Evolutionary conservation across 2,113 vertebrate genomes (phyloP).

Genomic region (Manacus vitellinus): DNA sequence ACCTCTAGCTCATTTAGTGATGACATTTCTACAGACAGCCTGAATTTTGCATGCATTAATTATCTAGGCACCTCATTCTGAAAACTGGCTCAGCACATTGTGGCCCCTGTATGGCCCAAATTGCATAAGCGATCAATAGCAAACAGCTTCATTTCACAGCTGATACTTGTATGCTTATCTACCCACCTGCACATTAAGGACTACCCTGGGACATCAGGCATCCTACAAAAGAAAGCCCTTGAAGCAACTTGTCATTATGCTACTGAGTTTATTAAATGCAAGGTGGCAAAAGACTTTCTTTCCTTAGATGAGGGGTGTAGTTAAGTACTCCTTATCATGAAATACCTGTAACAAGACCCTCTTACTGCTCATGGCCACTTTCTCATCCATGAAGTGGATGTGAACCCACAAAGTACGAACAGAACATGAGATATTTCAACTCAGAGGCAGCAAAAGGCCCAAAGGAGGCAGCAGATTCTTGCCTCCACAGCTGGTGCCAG

Average conservation of each 20-base stretch:
- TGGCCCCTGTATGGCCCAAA: too few relatives aligned
- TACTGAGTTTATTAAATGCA: background rate
- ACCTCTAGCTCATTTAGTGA: background rate
- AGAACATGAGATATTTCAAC: background rate
- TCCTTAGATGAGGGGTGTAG: background rate
- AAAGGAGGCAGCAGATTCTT: background rate
- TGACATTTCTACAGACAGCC: background rate
- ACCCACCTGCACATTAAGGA: background rate
- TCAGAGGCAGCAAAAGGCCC: background rate
- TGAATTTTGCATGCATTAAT: background rate
- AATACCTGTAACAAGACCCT: background rate
- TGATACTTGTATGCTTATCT: background rate
- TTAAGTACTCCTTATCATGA: background rate
- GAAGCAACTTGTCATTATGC: background rate
- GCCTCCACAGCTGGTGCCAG: background rate
- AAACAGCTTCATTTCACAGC: background rate
- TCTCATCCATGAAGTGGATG: background rate
- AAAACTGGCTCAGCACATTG: background rate
- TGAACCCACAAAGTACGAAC: background rate
- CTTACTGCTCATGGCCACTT: background rate
- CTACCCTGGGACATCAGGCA: too few relatives aligned
- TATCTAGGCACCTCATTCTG: too few relatives aligned
- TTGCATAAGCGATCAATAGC: rapidly evolving
- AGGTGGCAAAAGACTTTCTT: background rate
- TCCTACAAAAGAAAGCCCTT: background rate